Base-by-base conservation (phyloP, 2,797 vertebrate genomes). In the Phrynocephalus forsythii region DNA sequence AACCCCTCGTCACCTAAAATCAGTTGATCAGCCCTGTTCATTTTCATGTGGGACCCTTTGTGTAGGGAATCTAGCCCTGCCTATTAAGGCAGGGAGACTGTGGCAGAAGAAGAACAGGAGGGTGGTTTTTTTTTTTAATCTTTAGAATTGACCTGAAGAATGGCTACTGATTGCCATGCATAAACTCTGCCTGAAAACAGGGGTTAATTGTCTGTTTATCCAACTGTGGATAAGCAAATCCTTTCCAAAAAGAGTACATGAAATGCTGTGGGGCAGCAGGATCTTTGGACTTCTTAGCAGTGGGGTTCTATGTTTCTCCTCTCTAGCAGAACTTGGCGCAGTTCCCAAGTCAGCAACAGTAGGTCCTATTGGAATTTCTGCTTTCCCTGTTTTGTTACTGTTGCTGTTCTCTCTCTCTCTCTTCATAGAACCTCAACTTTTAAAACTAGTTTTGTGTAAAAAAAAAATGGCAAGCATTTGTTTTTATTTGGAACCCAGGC, bases 401-500 rank as follows among this genome's bases (percentile, higher is more conserved):
- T 95, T 95, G 94, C 95, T 94, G 88, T 95, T 89, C 93, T 94
- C 92, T 95, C 94, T 94, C 93, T 93, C 92, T 94, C 94, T 93
- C 91, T 94, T 92, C 94, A 92, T 95, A 95, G 94, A 94, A 89
- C 91, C 92, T 90, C 91, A 89, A 95, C 93, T 96, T 96, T 96
- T 95, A 91, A 95, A 96, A 96, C 92, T 93, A 92, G 83, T 95
- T 95, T 95, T 95, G 95, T 95, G 95, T 95, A 44, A 44, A 44
- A 44, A 38, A 95, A 94, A 94, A 95, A 92, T 93, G 94, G 95
- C 91, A 88, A 95, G 89, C 89, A 67, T 95, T 91, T 82, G 91
- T 93, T 96, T 95, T 96, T 95, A 95, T 95, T 95, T 95, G 88
- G 91, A 94, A 92, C 93, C 94, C 94, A 92, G 94, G 91, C 94